phyloP scores from a whole-genome alignment of 2,888 invertebrate species.

The Athalia cordata region DNA sequence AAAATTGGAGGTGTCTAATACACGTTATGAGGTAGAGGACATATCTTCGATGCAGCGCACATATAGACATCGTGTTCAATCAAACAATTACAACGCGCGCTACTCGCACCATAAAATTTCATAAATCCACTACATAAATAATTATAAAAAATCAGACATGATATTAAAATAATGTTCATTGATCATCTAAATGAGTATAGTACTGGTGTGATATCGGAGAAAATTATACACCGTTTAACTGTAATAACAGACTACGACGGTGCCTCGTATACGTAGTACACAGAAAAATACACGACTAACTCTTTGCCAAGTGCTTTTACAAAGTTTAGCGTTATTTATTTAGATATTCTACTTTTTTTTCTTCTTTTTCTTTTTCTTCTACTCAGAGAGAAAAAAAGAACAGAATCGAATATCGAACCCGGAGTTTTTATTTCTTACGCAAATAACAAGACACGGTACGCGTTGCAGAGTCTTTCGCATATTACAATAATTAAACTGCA shows the following conservation, averaged over 20 bases:
- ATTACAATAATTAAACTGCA: too few relatives aligned
- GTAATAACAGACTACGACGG: not conserved
- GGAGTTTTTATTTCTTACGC: not conserved
- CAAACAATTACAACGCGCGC: not conserved
- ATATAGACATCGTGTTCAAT: too few relatives aligned
- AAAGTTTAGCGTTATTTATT: not conserved
- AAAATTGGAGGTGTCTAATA: conserved; percentile 12
- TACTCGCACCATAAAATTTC: not conserved
- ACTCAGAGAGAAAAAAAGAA: not conserved
- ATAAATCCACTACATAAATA: not conserved
- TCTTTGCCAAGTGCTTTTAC: not conserved
- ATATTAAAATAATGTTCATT: not conserved
- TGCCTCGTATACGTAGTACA: not conserved
- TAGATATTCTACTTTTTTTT: not conserved
- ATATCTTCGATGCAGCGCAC: too few relatives aligned
- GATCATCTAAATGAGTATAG: not conserved
- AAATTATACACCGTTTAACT: conserved; percentile 7
- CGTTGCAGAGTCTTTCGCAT: too few relatives aligned
- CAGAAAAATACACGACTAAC: not conserved
- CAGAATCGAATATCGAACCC: not conserved
- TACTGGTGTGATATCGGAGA: not conserved
- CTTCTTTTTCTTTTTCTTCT: not conserved
- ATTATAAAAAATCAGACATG: too few relatives aligned
- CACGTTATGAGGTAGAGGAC: not conserved
- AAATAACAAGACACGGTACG: conserved; percentile 23